phyloP scores from a whole-genome alignment of 2,888 invertebrate genomes.

The Antitype chi region DNA sequence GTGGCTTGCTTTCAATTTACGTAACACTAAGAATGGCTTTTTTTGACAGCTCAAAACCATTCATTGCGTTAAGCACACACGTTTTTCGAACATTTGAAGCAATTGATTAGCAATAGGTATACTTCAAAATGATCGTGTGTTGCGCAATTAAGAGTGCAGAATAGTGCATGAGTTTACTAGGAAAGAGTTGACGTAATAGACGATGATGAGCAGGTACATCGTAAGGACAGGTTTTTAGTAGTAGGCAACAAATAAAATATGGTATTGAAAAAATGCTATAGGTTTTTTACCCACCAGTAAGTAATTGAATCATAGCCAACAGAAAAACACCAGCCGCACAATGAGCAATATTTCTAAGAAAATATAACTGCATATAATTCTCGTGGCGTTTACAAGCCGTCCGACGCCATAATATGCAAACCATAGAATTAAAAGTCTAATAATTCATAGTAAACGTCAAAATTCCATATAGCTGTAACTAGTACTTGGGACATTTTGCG shows the following conservation, averaged over 20 bases:
- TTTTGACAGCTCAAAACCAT: too few relatives aligned
- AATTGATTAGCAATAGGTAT: too few relatives aligned
- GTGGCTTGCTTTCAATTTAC: background rate
- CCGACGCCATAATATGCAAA: slow-evolving; percentile 31
- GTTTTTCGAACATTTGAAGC: too few relatives aligned
- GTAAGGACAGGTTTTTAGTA: background rate
- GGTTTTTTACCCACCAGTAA: background rate
- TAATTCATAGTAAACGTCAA: slow-evolving; percentile 51
- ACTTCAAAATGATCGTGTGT: too few relatives aligned
- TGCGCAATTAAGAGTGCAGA: too few relatives aligned
- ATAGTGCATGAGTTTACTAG: background rate
- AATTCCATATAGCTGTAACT: slow-evolving; percentile 33
- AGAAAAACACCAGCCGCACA: slow-evolving; percentile 10
- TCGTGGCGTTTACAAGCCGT: slow-evolving; percentile 31
- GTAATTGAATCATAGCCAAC: slow-evolving; percentile 2
- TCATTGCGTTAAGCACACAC: too few relatives aligned
- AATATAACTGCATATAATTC: slow-evolving; percentile 41
- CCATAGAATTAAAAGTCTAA: slow-evolving; percentile 48
- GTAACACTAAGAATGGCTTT: too few relatives aligned
- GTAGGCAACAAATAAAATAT: background rate
- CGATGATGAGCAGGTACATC: background rate
- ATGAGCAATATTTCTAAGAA: slow-evolving; percentile 48
- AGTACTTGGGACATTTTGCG: slow-evolving; percentile 35
- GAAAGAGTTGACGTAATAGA: background rate
- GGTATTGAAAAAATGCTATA: background rate